These are phyloP conservation scores for Epinephelus fuscoguttatus DNA, from an alignment of 2,113 vertebrate genomes.

Conservation along the genomic window DNA sequence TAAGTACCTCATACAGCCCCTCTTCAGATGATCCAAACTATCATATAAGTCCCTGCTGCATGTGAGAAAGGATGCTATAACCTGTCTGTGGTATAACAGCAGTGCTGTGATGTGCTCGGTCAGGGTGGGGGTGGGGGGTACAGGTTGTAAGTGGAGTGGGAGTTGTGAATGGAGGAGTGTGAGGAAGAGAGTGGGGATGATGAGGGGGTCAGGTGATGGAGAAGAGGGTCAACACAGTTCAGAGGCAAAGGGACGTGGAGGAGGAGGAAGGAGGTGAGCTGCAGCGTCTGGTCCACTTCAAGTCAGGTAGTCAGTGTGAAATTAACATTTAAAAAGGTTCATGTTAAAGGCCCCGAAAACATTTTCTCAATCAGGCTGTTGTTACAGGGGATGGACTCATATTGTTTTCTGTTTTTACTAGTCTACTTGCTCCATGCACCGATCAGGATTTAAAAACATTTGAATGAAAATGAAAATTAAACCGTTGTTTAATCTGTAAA, in stretches of 20 bases:
- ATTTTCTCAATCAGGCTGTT: slow-evolving; percentile 8
- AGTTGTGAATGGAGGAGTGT: slow-evolving; percentile 23
- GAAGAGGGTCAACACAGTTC: slow-evolving; percentile 35
- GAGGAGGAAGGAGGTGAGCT: slow-evolving; percentile 40
- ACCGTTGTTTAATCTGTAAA: no score
- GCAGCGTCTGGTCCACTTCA: slow-evolving; percentile 59
- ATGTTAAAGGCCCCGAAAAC: neutral
- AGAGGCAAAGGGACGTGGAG: neutral
- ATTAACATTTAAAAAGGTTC: neutral
- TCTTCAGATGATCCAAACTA: no score
- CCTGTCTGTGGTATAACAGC: neutral
- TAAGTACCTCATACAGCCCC: no score
- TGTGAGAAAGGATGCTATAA: neutral
- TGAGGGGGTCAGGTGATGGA: slow-evolving; percentile 9
- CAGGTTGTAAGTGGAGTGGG: neutral
- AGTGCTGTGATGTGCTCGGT: neutral
- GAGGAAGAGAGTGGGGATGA: slow-evolving; percentile 13
- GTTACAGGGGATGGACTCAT: neutral
- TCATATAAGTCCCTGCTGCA: neutral
- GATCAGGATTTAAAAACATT: no score
- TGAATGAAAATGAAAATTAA: no score
- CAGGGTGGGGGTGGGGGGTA: neutral
- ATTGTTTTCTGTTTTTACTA: no score
- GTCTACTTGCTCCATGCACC: no score
- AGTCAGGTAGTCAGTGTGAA: slow-evolving; percentile 28